Evolutionary conservation across 2,888 invertebrate genomes (phyloP).

Genomic region (Nowickia ferox): DNA sequence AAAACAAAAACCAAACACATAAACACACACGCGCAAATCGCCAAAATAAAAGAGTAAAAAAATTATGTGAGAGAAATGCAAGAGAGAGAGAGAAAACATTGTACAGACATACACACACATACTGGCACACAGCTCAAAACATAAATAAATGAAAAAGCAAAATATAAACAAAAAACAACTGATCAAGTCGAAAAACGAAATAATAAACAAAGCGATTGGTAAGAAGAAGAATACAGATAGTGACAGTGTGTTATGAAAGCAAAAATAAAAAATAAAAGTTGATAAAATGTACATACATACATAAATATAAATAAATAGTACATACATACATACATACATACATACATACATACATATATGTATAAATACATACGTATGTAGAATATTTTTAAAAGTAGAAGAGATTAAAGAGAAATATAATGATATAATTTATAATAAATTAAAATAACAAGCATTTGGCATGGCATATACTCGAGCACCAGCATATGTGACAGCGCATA

Average conservation of each 20-base stretch:
- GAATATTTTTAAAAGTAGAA: conserved; percentile 11
- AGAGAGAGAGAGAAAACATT: not conserved
- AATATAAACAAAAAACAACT: conserved; percentile 72
- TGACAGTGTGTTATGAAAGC: conserved; percentile 7
- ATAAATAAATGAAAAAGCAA: conserved; percentile 45
- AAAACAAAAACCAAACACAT: conserved; percentile 8
- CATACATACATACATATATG: not conserved
- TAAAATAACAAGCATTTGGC: conserved; percentile 7
- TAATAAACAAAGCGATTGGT: conserved; percentile 40
- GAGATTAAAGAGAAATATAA: conserved; percentile 16
- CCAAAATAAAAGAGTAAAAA: conserved; percentile 12
- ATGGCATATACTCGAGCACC: not conserved
- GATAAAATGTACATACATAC: conserved; percentile 17
- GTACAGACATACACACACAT: not conserved
- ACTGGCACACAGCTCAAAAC: conserved; percentile 4
- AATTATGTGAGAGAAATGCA: conserved; percentile 16
- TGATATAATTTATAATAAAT: conserved; percentile 43
- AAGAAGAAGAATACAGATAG: conserved; percentile 6
- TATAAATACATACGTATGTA: not conserved
- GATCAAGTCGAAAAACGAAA: conserved; percentile 52
- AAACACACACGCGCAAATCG: not conserved
- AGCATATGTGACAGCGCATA: no score
- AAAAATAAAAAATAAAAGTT: conserved; percentile 28
- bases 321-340: not conserved
- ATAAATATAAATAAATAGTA: conserved; percentile 9